Conservation (phyloP, 2,888 invertebrate species). For the Nephrocerus scutellatus region DNA sequence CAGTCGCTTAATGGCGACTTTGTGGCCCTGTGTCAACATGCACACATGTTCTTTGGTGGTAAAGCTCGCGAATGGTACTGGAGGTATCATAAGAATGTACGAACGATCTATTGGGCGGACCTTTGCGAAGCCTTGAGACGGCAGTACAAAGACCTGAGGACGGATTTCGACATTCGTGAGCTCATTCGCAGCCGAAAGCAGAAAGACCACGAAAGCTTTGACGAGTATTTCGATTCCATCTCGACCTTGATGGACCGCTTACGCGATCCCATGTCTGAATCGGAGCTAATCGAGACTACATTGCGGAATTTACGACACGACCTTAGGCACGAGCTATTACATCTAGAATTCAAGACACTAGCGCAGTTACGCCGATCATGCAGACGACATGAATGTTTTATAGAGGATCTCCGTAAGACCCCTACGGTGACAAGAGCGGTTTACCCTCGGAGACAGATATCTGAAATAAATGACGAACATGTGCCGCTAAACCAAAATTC, state of each 20-base stretch:
- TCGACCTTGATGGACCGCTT: constrained; percentile 2
- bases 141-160: no score
- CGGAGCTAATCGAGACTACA: constrained; percentile 1
- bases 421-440: background rate
- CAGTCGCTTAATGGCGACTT: no score
- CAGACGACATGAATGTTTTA: constrained; percentile 1
- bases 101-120: no score
- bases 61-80: no score
- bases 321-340: constrained; percentile 2
- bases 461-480: background rate
- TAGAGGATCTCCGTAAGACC: background rate
- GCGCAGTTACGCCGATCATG: constrained; percentile 3
- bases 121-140: no score
- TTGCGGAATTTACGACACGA: constrained; percentile 3
- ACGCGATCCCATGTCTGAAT: background rate
- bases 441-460: background rate
- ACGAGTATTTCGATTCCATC: constrained; percentile 2
- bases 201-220: constrained; percentile 1
- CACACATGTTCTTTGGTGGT: no score
- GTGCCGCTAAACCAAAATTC: background rate
- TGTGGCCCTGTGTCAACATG: no score
- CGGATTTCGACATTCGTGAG: no score
- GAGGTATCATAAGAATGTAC: no score
- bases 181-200: constrained; percentile 9
- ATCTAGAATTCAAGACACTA: background rate